Percentiles rank a stretch among this genome's conserved stretches.
Evolutionary conservation across 2,797 vertebrate species (phyloP).

Genomic region (Sebastolobus altivelis): DNA sequence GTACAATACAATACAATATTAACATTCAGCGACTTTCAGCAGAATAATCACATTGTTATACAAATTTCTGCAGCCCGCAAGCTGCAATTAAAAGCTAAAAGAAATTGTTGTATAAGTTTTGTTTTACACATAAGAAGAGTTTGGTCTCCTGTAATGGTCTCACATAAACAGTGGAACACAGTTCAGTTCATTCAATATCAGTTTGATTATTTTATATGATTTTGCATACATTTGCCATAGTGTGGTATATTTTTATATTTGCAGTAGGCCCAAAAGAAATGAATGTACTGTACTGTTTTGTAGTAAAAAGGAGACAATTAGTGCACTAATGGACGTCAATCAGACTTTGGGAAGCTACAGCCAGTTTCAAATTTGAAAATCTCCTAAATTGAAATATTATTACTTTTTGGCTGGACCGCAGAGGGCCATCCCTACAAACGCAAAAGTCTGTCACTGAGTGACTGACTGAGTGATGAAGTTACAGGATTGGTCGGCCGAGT

Average conservation of each 20-base stretch:
- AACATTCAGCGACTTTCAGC: background rate
- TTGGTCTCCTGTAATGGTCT: background rate
- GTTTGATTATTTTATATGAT: background rate
- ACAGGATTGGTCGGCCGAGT: too few relatives aligned
- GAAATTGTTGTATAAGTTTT: background rate
- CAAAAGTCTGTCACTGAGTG: too few relatives aligned
- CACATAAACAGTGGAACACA: background rate
- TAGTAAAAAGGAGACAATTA: background rate
- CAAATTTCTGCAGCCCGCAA: background rate
- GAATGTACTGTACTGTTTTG: background rate
- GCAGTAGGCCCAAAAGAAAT: background rate
- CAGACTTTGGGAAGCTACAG: background rate
- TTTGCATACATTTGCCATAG: background rate
- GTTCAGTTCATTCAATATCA: background rate
- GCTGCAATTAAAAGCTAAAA: background rate
- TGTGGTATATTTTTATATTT: background rate
- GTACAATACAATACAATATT: background rate
- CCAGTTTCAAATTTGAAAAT: background rate
- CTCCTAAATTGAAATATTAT: background rate
- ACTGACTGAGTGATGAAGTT: too few relatives aligned
- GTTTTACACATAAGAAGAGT: background rate
- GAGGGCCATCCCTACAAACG: too few relatives aligned
- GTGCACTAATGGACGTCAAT: background rate
- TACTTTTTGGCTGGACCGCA: too few relatives aligned
- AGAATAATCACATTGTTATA: constrained; percentile 2